Conservation (phyloP, 2,113 vertebrate genomes). For the Gasterosteus nipponicus region DNA sequence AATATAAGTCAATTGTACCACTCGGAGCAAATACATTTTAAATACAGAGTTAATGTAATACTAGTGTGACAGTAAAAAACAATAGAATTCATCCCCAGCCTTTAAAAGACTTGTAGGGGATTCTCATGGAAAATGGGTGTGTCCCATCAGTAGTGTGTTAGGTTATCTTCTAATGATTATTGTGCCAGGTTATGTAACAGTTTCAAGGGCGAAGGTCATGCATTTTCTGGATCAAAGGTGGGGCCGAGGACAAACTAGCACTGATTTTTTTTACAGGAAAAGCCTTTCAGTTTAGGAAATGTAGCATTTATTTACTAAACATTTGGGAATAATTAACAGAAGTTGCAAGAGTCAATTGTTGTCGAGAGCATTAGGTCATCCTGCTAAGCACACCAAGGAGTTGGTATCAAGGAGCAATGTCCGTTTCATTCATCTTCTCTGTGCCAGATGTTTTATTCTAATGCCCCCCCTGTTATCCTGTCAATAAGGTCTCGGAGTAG, state of each 20-base stretch:
- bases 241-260: neutral
- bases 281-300: neutral
- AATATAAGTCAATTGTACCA: neutral
- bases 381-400: neutral
- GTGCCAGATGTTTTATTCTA: neutral
- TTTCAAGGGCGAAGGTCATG: neutral
- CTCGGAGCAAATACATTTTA: neutral
- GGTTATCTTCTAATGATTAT: neutral
- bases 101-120: neutral
- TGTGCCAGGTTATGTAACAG: neutral
- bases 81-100: neutral
- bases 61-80: neutral
- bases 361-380: neutral
- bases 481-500: conserved; percentile 39
- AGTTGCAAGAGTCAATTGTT: conserved; percentile 2
- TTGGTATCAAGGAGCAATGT: neutral
- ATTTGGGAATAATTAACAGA: conserved; percentile 8
- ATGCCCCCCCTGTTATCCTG: neutral
- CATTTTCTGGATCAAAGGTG: neutral
- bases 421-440: neutral
- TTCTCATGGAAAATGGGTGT: neutral
- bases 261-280: neutral
- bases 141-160: neutral
- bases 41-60: neutral
- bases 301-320: neutral